These are phyloP conservation scores for Drosophila gunungcola DNA, from an alignment of 1,140 invertebrate species.

Conservation along the genomic window DNA sequence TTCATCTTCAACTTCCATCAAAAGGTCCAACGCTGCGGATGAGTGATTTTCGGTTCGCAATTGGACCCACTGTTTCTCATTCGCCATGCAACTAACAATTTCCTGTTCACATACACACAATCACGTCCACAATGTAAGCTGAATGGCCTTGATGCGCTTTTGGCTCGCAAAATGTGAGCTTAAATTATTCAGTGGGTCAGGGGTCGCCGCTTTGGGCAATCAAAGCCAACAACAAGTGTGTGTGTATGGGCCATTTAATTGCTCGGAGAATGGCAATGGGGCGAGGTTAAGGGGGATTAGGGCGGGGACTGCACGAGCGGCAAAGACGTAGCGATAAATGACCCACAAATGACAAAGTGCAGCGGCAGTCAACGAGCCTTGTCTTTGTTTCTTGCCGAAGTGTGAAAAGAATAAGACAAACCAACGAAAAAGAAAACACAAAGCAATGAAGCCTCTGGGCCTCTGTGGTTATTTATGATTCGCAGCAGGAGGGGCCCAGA, in stretches of 20 bases:
- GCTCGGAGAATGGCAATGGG: slow-evolving; percentile 56
- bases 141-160: slow-evolving; percentile 61
- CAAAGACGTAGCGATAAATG: slow-evolving; percentile 40
- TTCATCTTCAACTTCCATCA: background rate
- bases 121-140: slow-evolving; percentile 34
- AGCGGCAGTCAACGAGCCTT: slow-evolving; percentile 72
- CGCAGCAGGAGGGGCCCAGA: slow-evolving; percentile 37
- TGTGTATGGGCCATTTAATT: slow-evolving; percentile 70
- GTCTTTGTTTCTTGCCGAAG: slow-evolving; percentile 45
- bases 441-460: slow-evolving; percentile 32
- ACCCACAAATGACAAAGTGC: slow-evolving; percentile 75
- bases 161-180: slow-evolving; percentile 59
- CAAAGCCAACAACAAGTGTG: slow-evolving; percentile 64
- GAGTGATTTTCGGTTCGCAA: background rate
- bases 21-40: slow-evolving; percentile 1
- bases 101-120: slow-evolving; percentile 44
- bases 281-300: background rate
- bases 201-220: slow-evolving; percentile 54
- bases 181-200: slow-evolving; percentile 74
- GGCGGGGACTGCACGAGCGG: background rate
- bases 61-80: slow-evolving; percentile 23
- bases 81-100: slow-evolving; percentile 53
- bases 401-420: slow-evolving; percentile 63
- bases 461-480: slow-evolving; percentile 69
- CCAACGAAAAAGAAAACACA: slow-evolving; percentile 38